These are phyloP conservation scores for Brachyptera putata DNA, from an alignment of 2,888 invertebrate genomes.

Conservation along the genomic window DNA sequence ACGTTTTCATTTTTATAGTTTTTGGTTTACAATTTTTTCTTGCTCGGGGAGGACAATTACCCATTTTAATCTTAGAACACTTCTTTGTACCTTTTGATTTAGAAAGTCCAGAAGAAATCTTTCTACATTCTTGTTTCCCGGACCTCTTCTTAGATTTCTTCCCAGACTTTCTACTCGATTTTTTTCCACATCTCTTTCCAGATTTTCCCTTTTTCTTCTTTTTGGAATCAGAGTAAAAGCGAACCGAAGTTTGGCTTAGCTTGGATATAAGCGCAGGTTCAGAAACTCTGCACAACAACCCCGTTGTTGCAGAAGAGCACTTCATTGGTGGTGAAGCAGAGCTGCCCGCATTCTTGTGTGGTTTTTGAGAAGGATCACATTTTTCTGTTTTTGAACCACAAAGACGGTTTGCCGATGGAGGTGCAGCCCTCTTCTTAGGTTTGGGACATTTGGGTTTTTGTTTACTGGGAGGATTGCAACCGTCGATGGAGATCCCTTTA, in stretches of 20 bases:
- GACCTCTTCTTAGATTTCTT: background rate
- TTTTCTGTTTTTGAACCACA: too few relatives aligned
- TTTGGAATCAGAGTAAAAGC: background rate
- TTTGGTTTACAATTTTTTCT: background rate
- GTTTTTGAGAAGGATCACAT: too few relatives aligned
- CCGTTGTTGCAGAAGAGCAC: too few relatives aligned
- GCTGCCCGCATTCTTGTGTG: too few relatives aligned
- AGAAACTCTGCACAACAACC: too few relatives aligned
- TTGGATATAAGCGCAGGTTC: too few relatives aligned
- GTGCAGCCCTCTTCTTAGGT: too few relatives aligned
- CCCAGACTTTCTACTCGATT: too few relatives aligned
- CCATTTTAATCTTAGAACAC: background rate
- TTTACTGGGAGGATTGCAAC: slow-evolving; percentile 12
- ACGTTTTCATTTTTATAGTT: background rate
- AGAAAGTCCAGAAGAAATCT: background rate
- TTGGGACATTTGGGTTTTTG: too few relatives aligned
- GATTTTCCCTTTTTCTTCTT: background rate
- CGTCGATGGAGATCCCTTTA: background rate
- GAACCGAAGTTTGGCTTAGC: background rate
- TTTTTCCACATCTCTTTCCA: too few relatives aligned
- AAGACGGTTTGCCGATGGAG: too few relatives aligned
- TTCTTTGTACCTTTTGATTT: background rate
- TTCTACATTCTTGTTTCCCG: background rate
- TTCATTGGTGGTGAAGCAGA: too few relatives aligned
- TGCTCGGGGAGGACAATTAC: background rate